These are phyloP conservation scores for Etheostoma nigrum DNA, from an alignment of 2,797 vertebrate species.

Conservation along the genomic window DNA sequence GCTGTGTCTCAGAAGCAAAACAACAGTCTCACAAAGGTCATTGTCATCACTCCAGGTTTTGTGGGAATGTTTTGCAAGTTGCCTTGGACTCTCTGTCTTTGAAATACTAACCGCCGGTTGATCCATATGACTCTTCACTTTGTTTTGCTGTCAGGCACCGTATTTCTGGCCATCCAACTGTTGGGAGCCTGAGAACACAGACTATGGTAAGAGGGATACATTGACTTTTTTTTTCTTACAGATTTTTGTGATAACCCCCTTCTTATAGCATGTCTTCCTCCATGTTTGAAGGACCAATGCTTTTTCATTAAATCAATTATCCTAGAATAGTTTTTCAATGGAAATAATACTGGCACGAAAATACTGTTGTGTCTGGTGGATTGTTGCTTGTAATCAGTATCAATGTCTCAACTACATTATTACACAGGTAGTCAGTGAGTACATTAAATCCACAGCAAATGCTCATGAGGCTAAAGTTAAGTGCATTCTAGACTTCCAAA, in stretches of 20 bases:
- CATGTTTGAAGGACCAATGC: background rate
- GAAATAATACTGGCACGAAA: background rate
- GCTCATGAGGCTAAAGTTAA: background rate
- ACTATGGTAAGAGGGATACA: slow-evolving; percentile 90
- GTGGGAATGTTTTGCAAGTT: background rate
- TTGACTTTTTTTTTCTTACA: background rate
- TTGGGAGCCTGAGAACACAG: slow-evolving; percentile 99
- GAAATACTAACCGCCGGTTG: background rate
- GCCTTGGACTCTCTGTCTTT: background rate
- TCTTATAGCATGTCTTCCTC: background rate
- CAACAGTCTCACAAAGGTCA: slow-evolving; percentile 33
- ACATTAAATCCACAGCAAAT: background rate
- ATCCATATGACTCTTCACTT: background rate
- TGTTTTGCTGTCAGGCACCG: slow-evolving; percentile 86
- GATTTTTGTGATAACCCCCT: background rate
- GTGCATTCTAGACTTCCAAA: background rate
- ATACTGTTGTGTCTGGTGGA: background rate
- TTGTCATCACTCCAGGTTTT: slow-evolving; percentile 1
- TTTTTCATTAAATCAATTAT: background rate
- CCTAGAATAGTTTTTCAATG: background rate
- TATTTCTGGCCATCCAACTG: slow-evolving; percentile 99
- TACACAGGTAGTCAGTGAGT: background rate
- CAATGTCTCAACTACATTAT: background rate
- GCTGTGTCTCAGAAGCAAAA: slow-evolving; percentile 26
- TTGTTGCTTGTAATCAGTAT: no score